Conservation (phyloP, 2,113 vertebrate genomes). For the Sciurus niger region DNA sequence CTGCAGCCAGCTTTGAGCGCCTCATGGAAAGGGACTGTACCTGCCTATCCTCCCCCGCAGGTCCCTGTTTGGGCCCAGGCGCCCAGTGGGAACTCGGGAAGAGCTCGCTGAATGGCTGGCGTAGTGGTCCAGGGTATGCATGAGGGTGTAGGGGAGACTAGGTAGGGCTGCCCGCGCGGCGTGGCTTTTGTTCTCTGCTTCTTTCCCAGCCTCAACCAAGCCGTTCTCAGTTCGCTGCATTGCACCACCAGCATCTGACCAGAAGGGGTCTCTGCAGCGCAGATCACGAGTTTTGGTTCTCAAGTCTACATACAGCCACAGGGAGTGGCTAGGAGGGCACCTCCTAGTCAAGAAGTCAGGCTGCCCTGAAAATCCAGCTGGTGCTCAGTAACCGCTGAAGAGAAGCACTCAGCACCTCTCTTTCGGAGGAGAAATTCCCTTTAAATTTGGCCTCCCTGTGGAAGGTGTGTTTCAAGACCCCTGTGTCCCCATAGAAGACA, state of each 20-base stretch:
- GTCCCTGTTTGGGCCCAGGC: background rate
- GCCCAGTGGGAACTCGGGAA: accelerated
- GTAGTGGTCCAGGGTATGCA: accelerated
- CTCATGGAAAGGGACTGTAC: accelerated
- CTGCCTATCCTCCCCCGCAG: too few relatives aligned
- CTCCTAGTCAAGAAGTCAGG: too few relatives aligned
- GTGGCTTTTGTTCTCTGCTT: too few relatives aligned
- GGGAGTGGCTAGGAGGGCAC: background rate
- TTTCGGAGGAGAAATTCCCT: background rate
- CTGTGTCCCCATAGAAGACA: background rate
- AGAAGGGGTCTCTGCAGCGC: conserved; percentile 76
- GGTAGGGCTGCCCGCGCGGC: background rate
- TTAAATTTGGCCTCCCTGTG: background rate
- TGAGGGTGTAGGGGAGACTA: background rate
- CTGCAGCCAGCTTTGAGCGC: accelerated
- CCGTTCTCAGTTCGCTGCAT: accelerated
- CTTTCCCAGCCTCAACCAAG: background rate
- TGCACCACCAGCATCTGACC: conserved; percentile 45
- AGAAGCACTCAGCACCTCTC: background rate
- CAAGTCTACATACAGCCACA: accelerated
- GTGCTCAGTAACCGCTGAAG: accelerated
- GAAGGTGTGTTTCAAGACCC: background rate
- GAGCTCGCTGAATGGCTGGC: background rate
- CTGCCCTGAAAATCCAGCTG: background rate
- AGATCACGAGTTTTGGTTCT: background rate